These are phyloP conservation scores for Pachyrhynchus sulphureomaculatus DNA, from an alignment of 1,140 invertebrate species.

Conservation along the genomic window DNA sequence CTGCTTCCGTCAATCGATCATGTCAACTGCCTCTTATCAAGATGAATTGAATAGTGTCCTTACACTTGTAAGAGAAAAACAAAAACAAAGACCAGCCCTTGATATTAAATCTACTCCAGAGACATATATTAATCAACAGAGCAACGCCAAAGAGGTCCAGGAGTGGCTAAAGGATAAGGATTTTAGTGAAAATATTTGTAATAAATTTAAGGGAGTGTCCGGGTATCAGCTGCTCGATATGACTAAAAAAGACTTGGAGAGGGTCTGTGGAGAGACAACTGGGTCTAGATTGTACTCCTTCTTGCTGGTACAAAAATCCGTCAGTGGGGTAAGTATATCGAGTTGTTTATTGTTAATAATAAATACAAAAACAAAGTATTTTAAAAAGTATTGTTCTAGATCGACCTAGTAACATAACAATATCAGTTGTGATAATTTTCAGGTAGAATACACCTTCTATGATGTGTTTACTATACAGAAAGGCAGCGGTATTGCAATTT, in stretches of 20 bases:
- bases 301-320: constrained; percentile 72
- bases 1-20: constrained; percentile 32
- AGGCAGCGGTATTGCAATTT: too few species aligned
- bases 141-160: constrained; percentile 66
- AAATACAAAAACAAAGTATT: not conserved
- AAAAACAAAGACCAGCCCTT: constrained; percentile 51
- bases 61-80: constrained; percentile 58
- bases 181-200: constrained; percentile 65
- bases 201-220: constrained; percentile 64
- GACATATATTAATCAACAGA: constrained; percentile 68
- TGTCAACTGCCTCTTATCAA: constrained; percentile 56
- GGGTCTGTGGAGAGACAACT: constrained; percentile 67
- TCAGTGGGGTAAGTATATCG: constrained; percentile 73
- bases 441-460: too few species aligned
- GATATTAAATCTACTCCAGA: constrained; percentile 70
- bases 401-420: too few species aligned
- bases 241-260: constrained; percentile 63
- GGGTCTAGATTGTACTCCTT: constrained; percentile 73
- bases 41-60: constrained; percentile 71
- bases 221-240: constrained; percentile 73
- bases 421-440: too few species aligned
- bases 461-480: too few species aligned
- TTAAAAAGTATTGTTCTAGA: too few species aligned
- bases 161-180: constrained; percentile 75
- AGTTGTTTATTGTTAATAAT: not conserved